Evolutionary conservation across 2,888 invertebrate species (phyloP).

Genomic region (Melinopterus prodromus): DNA sequence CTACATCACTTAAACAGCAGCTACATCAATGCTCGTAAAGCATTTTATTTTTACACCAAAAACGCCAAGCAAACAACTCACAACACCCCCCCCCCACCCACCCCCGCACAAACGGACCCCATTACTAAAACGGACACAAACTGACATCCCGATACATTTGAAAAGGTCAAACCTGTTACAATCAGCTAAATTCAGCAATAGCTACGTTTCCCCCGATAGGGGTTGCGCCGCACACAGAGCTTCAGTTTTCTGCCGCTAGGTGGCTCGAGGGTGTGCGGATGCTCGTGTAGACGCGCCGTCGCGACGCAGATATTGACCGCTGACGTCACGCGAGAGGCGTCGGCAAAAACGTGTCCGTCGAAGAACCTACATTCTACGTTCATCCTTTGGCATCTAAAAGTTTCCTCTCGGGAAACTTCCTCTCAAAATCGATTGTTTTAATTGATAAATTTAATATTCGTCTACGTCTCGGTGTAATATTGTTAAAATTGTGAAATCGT

Average conservation of each 20-base stretch:
- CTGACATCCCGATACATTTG: not conserved
- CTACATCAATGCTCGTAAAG: not conserved
- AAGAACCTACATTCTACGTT: not conserved
- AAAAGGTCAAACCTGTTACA: slow-evolving; percentile 4
- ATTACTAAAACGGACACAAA: not conserved
- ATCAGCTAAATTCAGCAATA: not conserved
- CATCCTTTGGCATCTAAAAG: not conserved
- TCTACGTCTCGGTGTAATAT: not conserved
- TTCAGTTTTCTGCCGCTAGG: slow-evolving; percentile 14
- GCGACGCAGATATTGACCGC: slow-evolving; percentile 60
- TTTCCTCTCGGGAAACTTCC: not conserved
- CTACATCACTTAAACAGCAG: no score
- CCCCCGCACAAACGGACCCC: not conserved
- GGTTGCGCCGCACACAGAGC: slow-evolving; percentile 8
- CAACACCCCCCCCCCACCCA: not conserved
- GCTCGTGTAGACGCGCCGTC: slow-evolving; percentile 56
- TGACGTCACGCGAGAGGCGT: slow-evolving; percentile 59
- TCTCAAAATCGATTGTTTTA: not conserved
- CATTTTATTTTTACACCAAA: not conserved
- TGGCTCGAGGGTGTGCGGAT: not conserved
- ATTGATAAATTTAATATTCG: not conserved
- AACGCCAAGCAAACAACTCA: not conserved
- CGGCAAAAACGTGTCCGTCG: slow-evolving; percentile 50
- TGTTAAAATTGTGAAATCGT: not conserved
- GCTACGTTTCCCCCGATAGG: not conserved